Percentiles rank a stretch among this genome's conserved stretches.
These are phyloP conservation scores for Pygoscelis antarcticus DNA, from an alignment of 2,113 vertebrate genomes.

Conservation along the genomic window DNA sequence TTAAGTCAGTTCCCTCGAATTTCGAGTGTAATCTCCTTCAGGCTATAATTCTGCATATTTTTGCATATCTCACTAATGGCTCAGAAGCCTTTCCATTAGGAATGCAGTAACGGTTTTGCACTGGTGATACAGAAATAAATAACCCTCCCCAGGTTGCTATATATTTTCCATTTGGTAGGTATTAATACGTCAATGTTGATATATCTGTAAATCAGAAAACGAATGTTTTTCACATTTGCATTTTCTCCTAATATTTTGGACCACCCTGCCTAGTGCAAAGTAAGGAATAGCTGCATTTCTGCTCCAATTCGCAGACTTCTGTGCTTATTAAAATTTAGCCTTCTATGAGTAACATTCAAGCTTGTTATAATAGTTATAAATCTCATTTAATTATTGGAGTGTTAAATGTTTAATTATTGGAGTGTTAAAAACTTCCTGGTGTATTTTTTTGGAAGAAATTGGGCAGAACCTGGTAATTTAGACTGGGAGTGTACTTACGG, in stretches of 20 bases:
- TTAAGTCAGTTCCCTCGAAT: conserved; percentile 64
- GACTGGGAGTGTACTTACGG: not conserved
- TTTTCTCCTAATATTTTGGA: not conserved
- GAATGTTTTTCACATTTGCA: not conserved
- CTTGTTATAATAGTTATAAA: not conserved
- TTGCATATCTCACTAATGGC: conserved; percentile 62
- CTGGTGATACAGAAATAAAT: conserved; percentile 9
- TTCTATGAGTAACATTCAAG: not conserved
- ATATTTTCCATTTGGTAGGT: conserved; percentile 8
- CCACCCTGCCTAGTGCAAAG: not conserved
- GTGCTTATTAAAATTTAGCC: not conserved
- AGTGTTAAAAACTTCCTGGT: not conserved
- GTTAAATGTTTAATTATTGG: conserved; percentile 1
- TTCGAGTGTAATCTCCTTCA: conserved; percentile 63
- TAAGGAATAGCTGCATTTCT: not conserved
- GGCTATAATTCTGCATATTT: conserved; percentile 72
- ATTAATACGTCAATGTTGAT: conserved; percentile 9
- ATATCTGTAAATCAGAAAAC: conserved; percentile 24
- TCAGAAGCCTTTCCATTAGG: conserved; percentile 52
- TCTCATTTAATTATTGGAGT: not conserved
- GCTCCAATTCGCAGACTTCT: not conserved
- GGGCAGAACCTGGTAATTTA: not conserved
- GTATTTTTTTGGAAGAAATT: not conserved
- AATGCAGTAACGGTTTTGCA: not conserved
- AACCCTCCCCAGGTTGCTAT: not conserved